Evolutionary conservation across 1,140 invertebrate species (phyloP), one percentile per base, ranked within the genome.

Genomic region (Eupristina koningsbergeri): DNA sequence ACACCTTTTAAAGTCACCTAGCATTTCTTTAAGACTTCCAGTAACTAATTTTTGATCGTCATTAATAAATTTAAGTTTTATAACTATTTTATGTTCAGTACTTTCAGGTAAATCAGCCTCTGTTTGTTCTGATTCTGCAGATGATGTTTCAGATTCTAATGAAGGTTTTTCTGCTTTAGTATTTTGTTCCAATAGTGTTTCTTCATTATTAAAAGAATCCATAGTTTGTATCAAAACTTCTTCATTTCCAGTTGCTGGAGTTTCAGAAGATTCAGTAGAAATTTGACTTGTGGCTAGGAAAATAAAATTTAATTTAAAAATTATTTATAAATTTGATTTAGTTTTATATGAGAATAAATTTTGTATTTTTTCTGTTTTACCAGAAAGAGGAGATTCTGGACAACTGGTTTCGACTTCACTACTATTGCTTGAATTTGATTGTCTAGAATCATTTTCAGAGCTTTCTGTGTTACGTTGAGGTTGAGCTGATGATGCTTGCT

Each of bases 1-100:
- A 29, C 92, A 97, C 97, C 95, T 96, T 95, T 97, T 97, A 92
- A 98, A 98, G 91, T 97, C 95, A 78, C 95, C 96, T 84, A 98
- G 92, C 81, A 94, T 93, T 89, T 97, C 96, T 84, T 95, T 93
- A 41, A 96, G 93, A 84, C 93, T 94, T 7, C 96, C 96, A 87
- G 95, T 95, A 0, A 98, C 97, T 80, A 96, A 89, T 91, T 96
- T 96, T 85, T 96, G 94, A 69, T 97, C 96, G 88, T 98, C 97
- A 90, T 98, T 97, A 58, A 98, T 93, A 89, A 96, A 98, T 90
- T 97, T 98, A 5, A 98, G 91, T 87, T 96, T 95, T 84, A 98
- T 96, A 61, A 94, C 93, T 86, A 97, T 96, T 81, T 93, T 92
- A 64, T 93, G n/a, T 79, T 81, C 93, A 47, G 86, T 88, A 77